phyloP scores from a whole-genome alignment of 2,113 vertebrate species.

The Puffinus mauretanicus region DNA sequence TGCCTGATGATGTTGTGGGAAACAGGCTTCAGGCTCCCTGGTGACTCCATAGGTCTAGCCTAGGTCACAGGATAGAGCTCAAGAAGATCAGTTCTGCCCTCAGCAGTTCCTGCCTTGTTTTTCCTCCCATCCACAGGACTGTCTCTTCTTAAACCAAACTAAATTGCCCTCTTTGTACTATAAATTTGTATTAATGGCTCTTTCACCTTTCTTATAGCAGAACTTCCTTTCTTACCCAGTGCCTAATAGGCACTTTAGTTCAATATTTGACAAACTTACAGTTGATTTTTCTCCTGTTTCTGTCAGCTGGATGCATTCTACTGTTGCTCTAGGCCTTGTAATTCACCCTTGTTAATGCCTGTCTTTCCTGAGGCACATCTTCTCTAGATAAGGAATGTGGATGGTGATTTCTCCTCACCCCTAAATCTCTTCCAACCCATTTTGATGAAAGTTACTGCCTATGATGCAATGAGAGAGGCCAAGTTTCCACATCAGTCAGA shows the following conservation, averaged over 20 bases:
- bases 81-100: neutral
- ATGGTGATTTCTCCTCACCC: neutral
- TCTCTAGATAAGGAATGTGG: neutral
- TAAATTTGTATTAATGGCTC: neutral
- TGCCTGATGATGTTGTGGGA: constrained; percentile 8
- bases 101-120: neutral
- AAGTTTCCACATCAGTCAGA: neutral
- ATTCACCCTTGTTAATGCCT: neutral
- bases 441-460: neutral
- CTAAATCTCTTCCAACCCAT: neutral
- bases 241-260: neutral
- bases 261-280: neutral
- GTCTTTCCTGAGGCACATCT: neutral
- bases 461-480: neutral
- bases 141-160: neutral
- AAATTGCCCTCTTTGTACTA: neutral
- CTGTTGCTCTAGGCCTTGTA: neutral
- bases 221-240: neutral
- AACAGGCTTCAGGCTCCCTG: neutral
- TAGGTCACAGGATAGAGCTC: neutral
- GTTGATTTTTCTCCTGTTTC: neutral
- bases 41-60: neutral
- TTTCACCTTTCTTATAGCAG: neutral
- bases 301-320: neutral
- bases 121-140: neutral